A percentile compares a stretch with the other conserved stretches of the same genome.
Evolutionary conservation across 1,140 invertebrate genomes (phyloP).

Genomic region (Olivierus martensii): DNA sequence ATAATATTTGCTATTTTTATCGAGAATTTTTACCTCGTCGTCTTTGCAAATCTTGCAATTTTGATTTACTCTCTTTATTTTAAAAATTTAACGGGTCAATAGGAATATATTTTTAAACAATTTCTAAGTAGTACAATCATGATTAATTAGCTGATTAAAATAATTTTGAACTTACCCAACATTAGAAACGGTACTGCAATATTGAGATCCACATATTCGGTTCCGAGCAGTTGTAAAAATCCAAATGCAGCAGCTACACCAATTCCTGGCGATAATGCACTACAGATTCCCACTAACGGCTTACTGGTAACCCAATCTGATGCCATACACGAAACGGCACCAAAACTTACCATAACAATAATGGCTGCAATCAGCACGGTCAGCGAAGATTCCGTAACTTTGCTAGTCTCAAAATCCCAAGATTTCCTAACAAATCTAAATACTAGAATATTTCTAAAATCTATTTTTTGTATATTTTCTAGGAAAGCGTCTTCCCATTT

Average conservation of each 20-base stretch:
- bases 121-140: too few species aligned
- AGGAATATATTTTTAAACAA: too few species aligned
- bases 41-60: too few species aligned
- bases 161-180: slow-evolving; percentile 54
- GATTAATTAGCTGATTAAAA: too few species aligned
- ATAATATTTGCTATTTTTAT: too few species aligned
- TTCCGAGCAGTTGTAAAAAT: slow-evolving; percentile 68
- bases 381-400: slow-evolving; percentile 70
- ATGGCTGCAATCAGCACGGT: slow-evolving; percentile 78
- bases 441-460: slow-evolving; percentile 64
- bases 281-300: slow-evolving; percentile 75
- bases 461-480: slow-evolving; percentile 51
- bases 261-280: slow-evolving; percentile 76
- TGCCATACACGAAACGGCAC: slow-evolving; percentile 55
- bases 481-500: slow-evolving; percentile 75
- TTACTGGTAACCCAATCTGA: slow-evolving; percentile 72
- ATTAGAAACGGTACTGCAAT: slow-evolving; percentile 85
- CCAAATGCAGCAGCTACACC: slow-evolving; percentile 80
- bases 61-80: too few species aligned
- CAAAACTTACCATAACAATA: slow-evolving; percentile 49
- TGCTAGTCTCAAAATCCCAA: slow-evolving; percentile 70
- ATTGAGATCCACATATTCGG: slow-evolving; percentile 90
- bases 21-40: too few species aligned
- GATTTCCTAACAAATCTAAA: slow-evolving; percentile 71
- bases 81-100: too few species aligned